Percentiles rank a stretch among this genome's conserved stretches.
Conservation (phyloP, 2,797 vertebrate species). For the Simalia tracyae region DNA sequence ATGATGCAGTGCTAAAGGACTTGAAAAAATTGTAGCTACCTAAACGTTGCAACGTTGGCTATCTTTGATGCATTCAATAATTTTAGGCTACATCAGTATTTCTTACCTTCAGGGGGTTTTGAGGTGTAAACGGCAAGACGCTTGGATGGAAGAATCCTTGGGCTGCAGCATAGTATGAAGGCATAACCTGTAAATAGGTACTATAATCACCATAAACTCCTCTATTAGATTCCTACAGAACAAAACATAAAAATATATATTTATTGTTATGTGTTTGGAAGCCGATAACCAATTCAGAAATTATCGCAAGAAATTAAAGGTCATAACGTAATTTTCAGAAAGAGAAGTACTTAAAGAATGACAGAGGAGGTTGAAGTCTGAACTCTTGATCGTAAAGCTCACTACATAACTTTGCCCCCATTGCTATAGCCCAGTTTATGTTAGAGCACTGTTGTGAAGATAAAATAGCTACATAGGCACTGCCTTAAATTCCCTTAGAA, state of each 20-base stretch:
- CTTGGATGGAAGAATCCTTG: constrained; percentile 60
- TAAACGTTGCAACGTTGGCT: not conserved
- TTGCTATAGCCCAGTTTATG: not conserved
- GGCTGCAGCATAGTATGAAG: constrained; percentile 80
- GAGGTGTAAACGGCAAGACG: constrained; percentile 68
- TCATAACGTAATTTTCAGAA: not conserved
- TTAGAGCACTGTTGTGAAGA: not conserved
- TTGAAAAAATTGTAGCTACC: not conserved
- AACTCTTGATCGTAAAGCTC: not conserved
- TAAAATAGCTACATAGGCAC: not conserved
- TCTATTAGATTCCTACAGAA: constrained; percentile 69
- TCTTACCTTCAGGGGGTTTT: constrained; percentile 70
- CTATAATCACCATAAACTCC: constrained; percentile 76
- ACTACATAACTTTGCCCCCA: not conserved
- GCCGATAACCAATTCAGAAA: not conserved
- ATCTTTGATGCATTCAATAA: accelerated
- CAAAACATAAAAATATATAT: constrained; percentile 13
- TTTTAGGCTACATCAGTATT: not conserved
- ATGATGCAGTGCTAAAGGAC: not conserved
- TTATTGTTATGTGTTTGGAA: not conserved
- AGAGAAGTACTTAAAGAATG: not conserved
- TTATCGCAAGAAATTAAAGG: not conserved
- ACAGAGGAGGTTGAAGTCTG: not conserved
- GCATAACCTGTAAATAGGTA: constrained; percentile 80
- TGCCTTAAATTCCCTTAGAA: not conserved